A percentile compares a stretch with the other conserved stretches of the same genome.
phyloP scores from a whole-genome alignment of 2,888 invertebrate species.

The Stratiomys singularior region DNA sequence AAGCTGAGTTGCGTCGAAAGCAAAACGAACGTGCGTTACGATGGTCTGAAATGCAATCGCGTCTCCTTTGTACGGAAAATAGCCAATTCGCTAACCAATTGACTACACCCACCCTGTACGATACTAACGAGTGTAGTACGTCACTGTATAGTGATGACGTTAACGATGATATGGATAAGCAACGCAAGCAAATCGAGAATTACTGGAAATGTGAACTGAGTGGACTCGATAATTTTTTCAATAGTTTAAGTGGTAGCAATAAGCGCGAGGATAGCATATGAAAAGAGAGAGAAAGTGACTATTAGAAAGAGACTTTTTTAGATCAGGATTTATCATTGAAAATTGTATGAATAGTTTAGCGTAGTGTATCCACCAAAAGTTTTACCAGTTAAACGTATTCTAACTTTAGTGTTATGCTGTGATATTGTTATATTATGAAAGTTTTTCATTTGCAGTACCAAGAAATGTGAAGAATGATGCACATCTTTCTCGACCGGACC shows the following conservation, averaged over 20 bases:
- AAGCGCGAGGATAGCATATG: slow-evolving; percentile 5
- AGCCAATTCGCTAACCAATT: slow-evolving; percentile 8
- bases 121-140: background rate
- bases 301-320: background rate
- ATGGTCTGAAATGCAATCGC: slow-evolving; percentile 66
- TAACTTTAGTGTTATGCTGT: slow-evolving; percentile 52
- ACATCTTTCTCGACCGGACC: slow-evolving; percentile 50
- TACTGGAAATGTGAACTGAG: slow-evolving; percentile 68
- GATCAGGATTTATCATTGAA: slow-evolving; percentile 1
- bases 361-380: background rate
- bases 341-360: background rate
- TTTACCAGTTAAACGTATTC: background rate
- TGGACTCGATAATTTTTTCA: slow-evolving; percentile 71
- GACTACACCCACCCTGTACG: slow-evolving; percentile 24
- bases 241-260: slow-evolving; percentile 63
- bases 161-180: slow-evolving; percentile 55
- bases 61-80: slow-evolving; percentile 49
- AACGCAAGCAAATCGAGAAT: slow-evolving; percentile 58
- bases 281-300: background rate
- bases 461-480: slow-evolving; percentile 54
- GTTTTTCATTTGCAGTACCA: slow-evolving; percentile 66
- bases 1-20: slow-evolving; percentile 68
- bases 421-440: slow-evolving; percentile 61
- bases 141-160: slow-evolving; percentile 30
- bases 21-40: slow-evolving; percentile 68